Conservation (phyloP, 2,888 invertebrate genomes). For the Athalia cordata region DNA sequence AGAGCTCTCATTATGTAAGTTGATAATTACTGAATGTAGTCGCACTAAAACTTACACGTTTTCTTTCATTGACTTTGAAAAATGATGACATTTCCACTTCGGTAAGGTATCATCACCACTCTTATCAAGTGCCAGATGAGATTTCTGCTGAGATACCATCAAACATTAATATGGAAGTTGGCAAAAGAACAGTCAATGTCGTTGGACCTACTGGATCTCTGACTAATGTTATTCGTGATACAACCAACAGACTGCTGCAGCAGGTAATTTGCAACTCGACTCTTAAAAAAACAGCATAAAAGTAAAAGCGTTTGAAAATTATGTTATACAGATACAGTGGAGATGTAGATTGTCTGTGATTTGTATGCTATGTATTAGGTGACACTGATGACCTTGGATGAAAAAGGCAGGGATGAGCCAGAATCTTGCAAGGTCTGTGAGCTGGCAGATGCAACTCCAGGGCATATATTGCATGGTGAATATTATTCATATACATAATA, state of each 20-base stretch:
- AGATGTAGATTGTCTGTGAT: neutral
- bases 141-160: constrained; percentile 49
- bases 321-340: neutral
- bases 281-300: neutral
- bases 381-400: constrained; percentile 67
- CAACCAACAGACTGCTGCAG: constrained; percentile 64
- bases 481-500: no score
- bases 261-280: constrained; percentile 58
- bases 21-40: constrained; percentile 19
- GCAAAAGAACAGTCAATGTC: constrained; percentile 49
- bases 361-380: constrained; percentile 56
- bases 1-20: constrained; percentile 82
- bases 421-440: constrained; percentile 51
- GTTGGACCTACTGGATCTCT: constrained; percentile 52
- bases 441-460: constrained; percentile 44
- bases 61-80: neutral
- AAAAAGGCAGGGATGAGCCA: constrained; percentile 58
- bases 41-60: constrained; percentile 34
- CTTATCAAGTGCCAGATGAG: constrained; percentile 78
- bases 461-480: constrained; percentile 53
- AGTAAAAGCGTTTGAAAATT: no score
- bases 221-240: constrained; percentile 60
- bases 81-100: neutral
- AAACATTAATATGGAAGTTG: constrained; percentile 53
- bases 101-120: constrained; percentile 81